Conservation (phyloP, 1,140 invertebrate species). For the Dendrolimus kikuchii region DNA sequence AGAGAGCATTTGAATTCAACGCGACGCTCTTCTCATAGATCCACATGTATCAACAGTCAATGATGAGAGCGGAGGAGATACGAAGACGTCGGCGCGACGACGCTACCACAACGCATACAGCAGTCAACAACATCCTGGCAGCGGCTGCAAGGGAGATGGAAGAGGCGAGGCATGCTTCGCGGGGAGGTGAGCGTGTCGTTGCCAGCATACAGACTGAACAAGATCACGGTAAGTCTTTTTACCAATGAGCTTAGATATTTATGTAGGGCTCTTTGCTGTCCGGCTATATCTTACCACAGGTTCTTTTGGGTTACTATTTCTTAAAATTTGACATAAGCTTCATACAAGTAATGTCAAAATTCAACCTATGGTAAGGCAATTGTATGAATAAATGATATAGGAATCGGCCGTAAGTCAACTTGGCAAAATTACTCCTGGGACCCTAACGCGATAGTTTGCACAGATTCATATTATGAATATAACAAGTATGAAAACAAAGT, state of each 20-base stretch:
- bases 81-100: slow-evolving; percentile 58
- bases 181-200: slow-evolving; percentile 34
- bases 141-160: slow-evolving; percentile 65
- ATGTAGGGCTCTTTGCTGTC: not conserved
- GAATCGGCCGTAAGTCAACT: too few relatives aligned
- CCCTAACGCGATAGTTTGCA: too few relatives aligned
- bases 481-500: too few relatives aligned
- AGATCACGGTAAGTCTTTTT: slow-evolving; percentile 25
- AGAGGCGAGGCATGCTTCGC: slow-evolving; percentile 43
- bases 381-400: too few relatives aligned
- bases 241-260: not conserved
- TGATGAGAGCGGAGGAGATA: slow-evolving; percentile 59
- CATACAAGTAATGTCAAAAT: too few relatives aligned
- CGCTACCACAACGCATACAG: slow-evolving; percentile 49
- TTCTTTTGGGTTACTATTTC: too few relatives aligned
- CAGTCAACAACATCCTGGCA: slow-evolving; percentile 63
- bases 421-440: too few relatives aligned
- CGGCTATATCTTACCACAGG: too few relatives aligned
- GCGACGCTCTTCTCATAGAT: slow-evolving; percentile 36
- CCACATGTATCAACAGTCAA: slow-evolving; percentile 69
- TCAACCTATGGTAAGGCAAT: too few relatives aligned
- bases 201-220: slow-evolving; percentile 62
- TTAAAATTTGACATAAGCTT: too few relatives aligned
- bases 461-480: too few relatives aligned
- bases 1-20: not conserved